Conservation (phyloP, 2,113 vertebrate genomes). For the Danionella cerebrum region DNA sequence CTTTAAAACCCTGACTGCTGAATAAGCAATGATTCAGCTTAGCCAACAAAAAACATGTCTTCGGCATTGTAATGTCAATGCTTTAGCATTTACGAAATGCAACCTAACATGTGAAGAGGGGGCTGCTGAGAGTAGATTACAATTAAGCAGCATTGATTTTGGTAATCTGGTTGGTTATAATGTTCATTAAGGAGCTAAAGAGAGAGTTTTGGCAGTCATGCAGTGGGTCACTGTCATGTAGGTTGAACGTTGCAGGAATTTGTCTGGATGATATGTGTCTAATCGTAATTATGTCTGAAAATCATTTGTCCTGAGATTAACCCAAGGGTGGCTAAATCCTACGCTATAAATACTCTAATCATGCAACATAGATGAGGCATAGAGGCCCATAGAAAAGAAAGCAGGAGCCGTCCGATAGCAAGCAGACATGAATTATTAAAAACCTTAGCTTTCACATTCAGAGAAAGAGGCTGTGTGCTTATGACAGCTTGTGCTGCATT, state of each 20-base stretch:
- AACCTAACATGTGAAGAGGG: neutral
- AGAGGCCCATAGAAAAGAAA: conserved; percentile 27
- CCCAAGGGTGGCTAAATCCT: conserved; percentile 27
- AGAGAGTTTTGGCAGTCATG: neutral
- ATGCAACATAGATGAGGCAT: conserved; percentile 61
- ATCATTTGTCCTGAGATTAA: conserved; percentile 12
- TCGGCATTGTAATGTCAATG: neutral
- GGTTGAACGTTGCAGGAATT: neutral
- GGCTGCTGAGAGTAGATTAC: neutral
- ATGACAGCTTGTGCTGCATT: conserved; percentile 13
- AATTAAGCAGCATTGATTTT: neutral
- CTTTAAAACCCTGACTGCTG: conserved; percentile 14
- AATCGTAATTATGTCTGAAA: neutral
- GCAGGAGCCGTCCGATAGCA: conserved; percentile 45
- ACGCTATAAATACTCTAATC: conserved; percentile 58
- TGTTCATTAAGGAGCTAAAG: neutral
- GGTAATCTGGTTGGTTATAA: conserved; percentile 3
- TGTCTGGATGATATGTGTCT: neutral
- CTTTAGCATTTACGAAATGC: neutral
- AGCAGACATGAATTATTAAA: conserved; percentile 62
- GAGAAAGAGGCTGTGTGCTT: neutral
- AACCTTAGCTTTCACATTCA: conserved; percentile 44
- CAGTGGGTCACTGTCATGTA: neutral
- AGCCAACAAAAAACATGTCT: conserved; percentile 1
- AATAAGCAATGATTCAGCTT: neutral